A percentile compares a stretch with the other conserved stretches of the same genome.
Conservation (phyloP, 2,113 vertebrate species). For the Tetrax tetrax region DNA sequence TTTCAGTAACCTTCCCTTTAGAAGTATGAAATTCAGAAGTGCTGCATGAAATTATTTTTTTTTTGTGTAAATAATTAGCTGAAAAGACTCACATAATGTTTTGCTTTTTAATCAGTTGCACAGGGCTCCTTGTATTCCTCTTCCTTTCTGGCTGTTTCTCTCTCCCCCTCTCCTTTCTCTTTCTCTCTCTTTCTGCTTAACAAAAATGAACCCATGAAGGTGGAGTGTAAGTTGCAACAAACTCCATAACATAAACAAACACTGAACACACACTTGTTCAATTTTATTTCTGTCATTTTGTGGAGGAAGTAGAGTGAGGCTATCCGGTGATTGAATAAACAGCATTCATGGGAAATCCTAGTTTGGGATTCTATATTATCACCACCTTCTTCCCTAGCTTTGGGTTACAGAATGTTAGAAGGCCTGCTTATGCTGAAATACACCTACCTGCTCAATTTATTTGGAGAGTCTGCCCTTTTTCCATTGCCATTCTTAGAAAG, state of each 20-base stretch:
- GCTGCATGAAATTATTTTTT: background rate
- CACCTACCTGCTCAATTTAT: background rate
- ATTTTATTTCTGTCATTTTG: conserved; percentile 32
- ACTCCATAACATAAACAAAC: background rate
- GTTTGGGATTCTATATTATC: background rate
- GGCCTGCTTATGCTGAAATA: background rate
- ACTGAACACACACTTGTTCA: background rate
- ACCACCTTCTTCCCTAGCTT: background rate
- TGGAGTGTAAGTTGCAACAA: background rate
- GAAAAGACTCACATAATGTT: background rate
- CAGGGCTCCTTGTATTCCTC: background rate
- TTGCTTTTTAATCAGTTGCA: background rate
- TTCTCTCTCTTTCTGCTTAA: background rate
- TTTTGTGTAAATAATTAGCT: background rate
- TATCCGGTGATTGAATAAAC: conserved; percentile 49
- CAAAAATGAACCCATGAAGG: background rate
- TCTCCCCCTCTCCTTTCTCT: background rate
- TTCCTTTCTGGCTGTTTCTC: background rate
- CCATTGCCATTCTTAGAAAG: conserved; percentile 31
- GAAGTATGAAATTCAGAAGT: background rate
- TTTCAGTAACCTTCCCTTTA: background rate
- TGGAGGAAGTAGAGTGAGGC: conserved; percentile 37
- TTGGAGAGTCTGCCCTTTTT: background rate
- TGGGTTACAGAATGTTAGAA: background rate
- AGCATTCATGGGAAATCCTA: conserved; percentile 27